phyloP scores from a whole-genome alignment of 2,888 invertebrate genomes.

The Leptinotarsa rubiginosa region DNA sequence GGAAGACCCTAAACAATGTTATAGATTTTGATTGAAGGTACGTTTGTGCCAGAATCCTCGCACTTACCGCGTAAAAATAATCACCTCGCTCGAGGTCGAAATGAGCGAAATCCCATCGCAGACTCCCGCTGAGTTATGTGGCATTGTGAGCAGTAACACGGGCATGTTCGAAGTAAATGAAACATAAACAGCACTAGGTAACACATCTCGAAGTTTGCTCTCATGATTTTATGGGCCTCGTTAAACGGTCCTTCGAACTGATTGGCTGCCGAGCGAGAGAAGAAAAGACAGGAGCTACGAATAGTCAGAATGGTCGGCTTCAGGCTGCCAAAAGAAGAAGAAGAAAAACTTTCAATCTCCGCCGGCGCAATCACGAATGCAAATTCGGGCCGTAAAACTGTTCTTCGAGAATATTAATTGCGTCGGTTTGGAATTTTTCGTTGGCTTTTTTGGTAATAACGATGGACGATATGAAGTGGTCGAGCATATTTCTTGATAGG shows the following conservation, averaged over 20 bases:
- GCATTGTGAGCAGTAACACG: conserved; percentile 36
- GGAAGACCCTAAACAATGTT: too few relatives aligned
- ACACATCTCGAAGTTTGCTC: conserved; percentile 36
- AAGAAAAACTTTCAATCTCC: conserved; percentile 44
- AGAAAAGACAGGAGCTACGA: conserved; percentile 45
- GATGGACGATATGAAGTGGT: neutral
- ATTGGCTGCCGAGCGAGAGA: conserved; percentile 46
- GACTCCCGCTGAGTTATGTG: conserved; percentile 35
- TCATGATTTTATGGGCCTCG: conserved; percentile 39
- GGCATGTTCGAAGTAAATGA: conserved; percentile 42
- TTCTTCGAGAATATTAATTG: conserved; percentile 29
- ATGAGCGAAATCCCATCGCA: neutral
- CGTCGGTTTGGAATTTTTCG: conserved; percentile 10
- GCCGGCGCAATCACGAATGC: conserved; percentile 45
- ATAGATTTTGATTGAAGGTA: too few relatives aligned
- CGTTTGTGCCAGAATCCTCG: neutral
- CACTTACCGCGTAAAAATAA: neutral
- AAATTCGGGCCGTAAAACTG: conserved; percentile 45
- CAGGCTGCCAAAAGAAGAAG: conserved; percentile 19
- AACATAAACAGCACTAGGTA: conserved; percentile 42
- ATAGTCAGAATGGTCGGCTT: conserved; percentile 45
- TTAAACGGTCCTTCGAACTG: conserved; percentile 44
- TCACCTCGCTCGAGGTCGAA: neutral
- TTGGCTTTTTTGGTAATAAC: neutral
- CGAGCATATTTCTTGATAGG: neutral